Base-by-base conservation (phyloP, 1,140 invertebrate species). In the Charaxes varanes region DNA sequence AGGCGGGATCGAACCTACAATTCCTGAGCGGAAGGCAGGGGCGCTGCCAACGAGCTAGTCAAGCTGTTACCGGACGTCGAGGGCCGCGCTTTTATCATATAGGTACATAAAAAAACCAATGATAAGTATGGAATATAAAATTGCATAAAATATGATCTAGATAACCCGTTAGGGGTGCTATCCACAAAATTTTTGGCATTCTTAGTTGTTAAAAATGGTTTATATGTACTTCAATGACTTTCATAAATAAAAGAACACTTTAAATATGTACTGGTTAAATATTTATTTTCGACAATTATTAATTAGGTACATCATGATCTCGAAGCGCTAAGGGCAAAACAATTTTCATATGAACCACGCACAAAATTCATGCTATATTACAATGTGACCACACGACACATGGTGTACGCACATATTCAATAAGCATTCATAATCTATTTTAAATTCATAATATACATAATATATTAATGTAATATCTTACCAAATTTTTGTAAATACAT, bases 271-370 rank as follows among this genome's bases (percentile, higher is more conserved):
- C 73, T 61, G 76, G 64, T 78, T 82, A 80, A 80, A 80, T 74
- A 77, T 82, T 79, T 79, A 78, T 72, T 78, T 71, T 66, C 64
- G 62, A 80, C 62, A 73, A 61, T 68, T 73, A 53, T 47, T 48
- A 46, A 50, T 61, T 42, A 63, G 53, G 43, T 67, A 79, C 71
- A 78, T 68, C 70, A 68, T 65, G 51, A 64, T 65, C 64, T 74
- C 38, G 45, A 77, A 82, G 71, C 69, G 57, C 67, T n/a, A 70
- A 69, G 62, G 67, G 66, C 66, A 64, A 72, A 65, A 65, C 64
- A 70, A 71, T 63, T 47, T 43, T 44, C 10, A 24, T 54, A 44
- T 53, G 53, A 66, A 64, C 56, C 64, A 74, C 63, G 46, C 61
- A 59, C 44, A 52, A 63, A 18, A 53, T 56, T 56, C 56, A 68